Base-by-base conservation (phyloP, 2,797 vertebrate species). In the Stomatorhinus walkeri region DNA sequence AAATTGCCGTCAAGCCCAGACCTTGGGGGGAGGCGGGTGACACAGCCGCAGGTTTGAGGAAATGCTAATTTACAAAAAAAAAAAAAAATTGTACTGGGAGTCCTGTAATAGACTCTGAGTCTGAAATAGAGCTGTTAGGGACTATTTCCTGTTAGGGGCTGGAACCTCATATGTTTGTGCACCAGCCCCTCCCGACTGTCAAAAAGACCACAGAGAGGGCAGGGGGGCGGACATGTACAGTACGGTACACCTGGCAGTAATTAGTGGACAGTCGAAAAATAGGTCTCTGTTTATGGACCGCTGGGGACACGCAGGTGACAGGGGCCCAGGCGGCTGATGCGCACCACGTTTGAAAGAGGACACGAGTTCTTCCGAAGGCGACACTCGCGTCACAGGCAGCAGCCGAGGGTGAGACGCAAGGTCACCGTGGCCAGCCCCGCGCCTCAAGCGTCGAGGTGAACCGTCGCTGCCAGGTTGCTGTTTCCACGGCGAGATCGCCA, bases 281-380 rank as follows among this genome's bases (percentile, higher is more conserved):
- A 79, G 72, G 72, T 43, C 72, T 79, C 36, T n/a, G 36, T 43
- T 43, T 43, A 79, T n/a, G 72, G 72, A 43, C 16, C 36, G 16
- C 72, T 79, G 72, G 72, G 72, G 72, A 43, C 36, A 79, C 14
- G 6, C 36, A 43, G 72, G 72, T 79, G 72, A 79, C 72, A 43
- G 72, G 2, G 36, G 7, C 40, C 72, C 14, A 19, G 36, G 72
- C 36, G 19, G 36, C 72, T 43, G 72, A 43, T 1, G 16, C 2
- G 0, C 16, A 7, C 88, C 92, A 89, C 91, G 90, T 91, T 93
- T 93, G 92, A 95, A 94, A 94, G 91, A 87, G 87, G 92, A 90
- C 91, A 93, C 93, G 94, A 94, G 94, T 94, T 93, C 90, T 89
- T 93, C 90, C 88, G 91, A 72, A 93, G 90, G 88, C 89, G 92